phyloP scores from a whole-genome alignment of 2,888 invertebrate genomes.

The Lochmaea crataegi region DNA sequence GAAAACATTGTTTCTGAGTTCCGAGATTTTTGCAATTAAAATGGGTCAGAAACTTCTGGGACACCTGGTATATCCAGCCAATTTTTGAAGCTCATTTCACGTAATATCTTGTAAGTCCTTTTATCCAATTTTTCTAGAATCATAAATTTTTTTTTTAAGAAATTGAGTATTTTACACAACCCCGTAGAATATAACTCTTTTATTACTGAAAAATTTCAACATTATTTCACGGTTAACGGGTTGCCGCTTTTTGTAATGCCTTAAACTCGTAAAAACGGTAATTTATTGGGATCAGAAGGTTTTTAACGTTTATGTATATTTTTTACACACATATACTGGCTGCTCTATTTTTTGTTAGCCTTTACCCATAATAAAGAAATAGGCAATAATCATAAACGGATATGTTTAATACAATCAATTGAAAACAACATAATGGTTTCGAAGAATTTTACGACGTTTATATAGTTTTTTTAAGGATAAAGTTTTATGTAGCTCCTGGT shows the following conservation, averaged over 20 bases:
- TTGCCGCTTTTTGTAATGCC: slow-evolving; percentile 16
- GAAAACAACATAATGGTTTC: slow-evolving; percentile 1
- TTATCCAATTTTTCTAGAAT: too few relatives aligned
- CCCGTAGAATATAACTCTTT: too few relatives aligned
- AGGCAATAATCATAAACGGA: slow-evolving; percentile 22
- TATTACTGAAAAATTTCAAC: slow-evolving; percentile 2
- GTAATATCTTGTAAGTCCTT: too few relatives aligned
- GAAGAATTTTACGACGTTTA: slow-evolving; percentile 6
- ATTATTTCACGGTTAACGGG: slow-evolving; percentile 1
- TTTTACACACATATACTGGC: slow-evolving; percentile 13
- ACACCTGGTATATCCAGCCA: too few relatives aligned
- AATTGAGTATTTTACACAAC: neutral
- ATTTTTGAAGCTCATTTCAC: too few relatives aligned
- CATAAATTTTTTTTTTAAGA: too few relatives aligned
- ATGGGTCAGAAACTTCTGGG: too few relatives aligned
- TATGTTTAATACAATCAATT: slow-evolving; percentile 9
- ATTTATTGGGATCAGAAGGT: slow-evolving; percentile 25
- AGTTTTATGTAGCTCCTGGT: neutral
- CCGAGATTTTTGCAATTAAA: too few relatives aligned
- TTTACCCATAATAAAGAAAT: slow-evolving; percentile 22
- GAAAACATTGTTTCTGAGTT: too few relatives aligned
- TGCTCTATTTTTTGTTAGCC: slow-evolving; percentile 28
- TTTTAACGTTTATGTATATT: slow-evolving; percentile 6
- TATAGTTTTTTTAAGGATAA: neutral
- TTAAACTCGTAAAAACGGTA: slow-evolving; percentile 30